These are phyloP conservation scores for Bombus superbus DNA, from an alignment of 1,140 invertebrate species.

Conservation along the genomic window DNA sequence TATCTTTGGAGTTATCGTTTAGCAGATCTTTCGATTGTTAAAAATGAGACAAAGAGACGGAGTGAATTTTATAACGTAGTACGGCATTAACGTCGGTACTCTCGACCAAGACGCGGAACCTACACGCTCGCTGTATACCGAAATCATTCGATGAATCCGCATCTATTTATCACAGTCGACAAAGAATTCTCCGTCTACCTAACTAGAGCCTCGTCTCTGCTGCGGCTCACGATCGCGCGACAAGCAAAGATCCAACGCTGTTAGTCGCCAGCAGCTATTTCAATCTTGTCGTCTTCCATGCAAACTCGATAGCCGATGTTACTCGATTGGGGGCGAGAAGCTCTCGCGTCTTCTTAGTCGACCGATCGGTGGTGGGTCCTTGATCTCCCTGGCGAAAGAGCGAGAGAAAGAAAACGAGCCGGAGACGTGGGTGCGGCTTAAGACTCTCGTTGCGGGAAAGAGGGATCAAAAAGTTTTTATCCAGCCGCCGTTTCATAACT, in stretches of 20 bases:
- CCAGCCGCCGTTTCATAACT: constrained; percentile 49
- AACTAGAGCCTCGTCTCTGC: no score
- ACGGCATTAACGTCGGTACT: no score
- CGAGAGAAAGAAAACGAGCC: neutral
- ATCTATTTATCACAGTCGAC: no score
- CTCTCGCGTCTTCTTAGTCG: constrained; percentile 11
- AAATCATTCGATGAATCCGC: no score
- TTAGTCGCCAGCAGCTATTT: constrained; percentile 11
- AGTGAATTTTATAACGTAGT: no score
- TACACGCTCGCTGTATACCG: no score
- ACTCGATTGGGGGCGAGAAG: constrained; percentile 27
- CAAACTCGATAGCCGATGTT: constrained; percentile 30
- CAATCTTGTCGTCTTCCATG: constrained; percentile 29
- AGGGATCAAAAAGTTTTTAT: constrained; percentile 54
- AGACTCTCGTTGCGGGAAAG: constrained; percentile 42
- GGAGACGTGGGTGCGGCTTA: constrained; percentile 43
- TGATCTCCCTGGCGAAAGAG: constrained; percentile 9
- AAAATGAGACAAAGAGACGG: fast-evolving
- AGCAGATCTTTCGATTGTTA: no score
- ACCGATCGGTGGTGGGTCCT: constrained; percentile 20
- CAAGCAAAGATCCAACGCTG: no score
- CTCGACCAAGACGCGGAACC: no score
- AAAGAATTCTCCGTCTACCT: no score
- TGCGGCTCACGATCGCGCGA: no score
- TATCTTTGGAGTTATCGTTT: no score